Evolutionary conservation across 2,797 vertebrate species (phyloP), one percentile per base, ranked within the genome.

Genomic region (Cygnus olor): DNA sequence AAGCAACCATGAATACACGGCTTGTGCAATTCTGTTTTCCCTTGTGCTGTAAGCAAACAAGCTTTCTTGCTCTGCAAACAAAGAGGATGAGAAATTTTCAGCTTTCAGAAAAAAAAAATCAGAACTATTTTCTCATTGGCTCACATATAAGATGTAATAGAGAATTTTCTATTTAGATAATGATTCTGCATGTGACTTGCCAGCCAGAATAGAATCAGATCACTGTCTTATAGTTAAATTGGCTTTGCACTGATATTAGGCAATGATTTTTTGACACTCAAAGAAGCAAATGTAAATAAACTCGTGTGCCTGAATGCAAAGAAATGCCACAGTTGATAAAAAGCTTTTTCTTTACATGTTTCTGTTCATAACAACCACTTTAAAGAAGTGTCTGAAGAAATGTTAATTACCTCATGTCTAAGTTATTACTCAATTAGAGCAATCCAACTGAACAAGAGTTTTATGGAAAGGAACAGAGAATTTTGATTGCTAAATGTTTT

Each of bases 341-440:
- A 79, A 73, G 56, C 47, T 38, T 49, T 82, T 84, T 2, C 0
- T 40, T 44, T 69, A 49, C 11, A 64, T 66, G 34, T 57, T 73
- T 36, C 65, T 64, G 57, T 68, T 42, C 4, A 3, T 86, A 85
- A 91, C 27, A 63, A 80, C 15, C 22, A 77, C 71, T 80, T 85
- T 40, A 73, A 80, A 92, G 68, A 82, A 53, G 68, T 42, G 36
- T 76, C 17, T 90, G 78, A 86, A 89, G 56, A 93, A 88, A 80
- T 40, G n/a, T 70, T 94, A 96, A 91, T 89, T 70, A 32, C 25
- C 81, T 8, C 21, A 84, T 64, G 44, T 44, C 47, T 79, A 82
- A 64, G 36, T 71, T 71, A 71, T 34, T 47, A 77, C 61, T 92
- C 85, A 89, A 14, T 84, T 63, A 88, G 28, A 84, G 16, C 32